Evolutionary conservation across 2,888 invertebrate genomes (phyloP).

Genomic region (Scaptomyza polygonia): DNA sequence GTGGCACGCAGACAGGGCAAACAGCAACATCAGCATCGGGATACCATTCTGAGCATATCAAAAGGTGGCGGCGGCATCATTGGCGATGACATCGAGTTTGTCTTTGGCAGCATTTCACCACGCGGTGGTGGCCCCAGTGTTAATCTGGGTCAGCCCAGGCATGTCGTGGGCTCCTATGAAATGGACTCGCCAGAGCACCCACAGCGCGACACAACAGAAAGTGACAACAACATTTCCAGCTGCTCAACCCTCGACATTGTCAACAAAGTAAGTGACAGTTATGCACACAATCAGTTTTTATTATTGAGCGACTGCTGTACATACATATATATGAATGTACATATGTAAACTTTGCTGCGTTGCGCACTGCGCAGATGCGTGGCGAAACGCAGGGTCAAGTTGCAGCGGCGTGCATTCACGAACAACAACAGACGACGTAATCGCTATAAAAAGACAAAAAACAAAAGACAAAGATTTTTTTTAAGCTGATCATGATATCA

Average conservation of each 20-base stretch:
- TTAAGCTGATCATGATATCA: conserved; percentile 68
- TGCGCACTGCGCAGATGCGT: conserved; percentile 75
- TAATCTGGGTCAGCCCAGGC: conserved; percentile 38
- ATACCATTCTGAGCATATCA: conserved; percentile 38
- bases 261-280: conserved; percentile 80
- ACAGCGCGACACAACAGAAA: conserved; percentile 82
- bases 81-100: conserved; percentile 70
- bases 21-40: conserved; percentile 41
- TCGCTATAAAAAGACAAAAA: conserved; percentile 40
- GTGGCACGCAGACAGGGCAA: conserved; percentile 56
- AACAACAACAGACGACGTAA: conserved; percentile 68
- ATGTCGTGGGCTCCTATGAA: conserved; percentile 51
- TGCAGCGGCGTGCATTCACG: conserved; percentile 50
- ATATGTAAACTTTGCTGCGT: conserved; percentile 26
- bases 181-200: conserved; percentile 78
- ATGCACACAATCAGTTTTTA: not conserved
- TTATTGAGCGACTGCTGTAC: not conserved
- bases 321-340: not conserved
- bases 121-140: conserved; percentile 58
- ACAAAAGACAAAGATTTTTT: conserved; percentile 9
- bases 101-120: conserved; percentile 82
- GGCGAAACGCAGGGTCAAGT: conserved; percentile 55
- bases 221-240: conserved; percentile 84
- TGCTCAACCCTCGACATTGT: conserved; percentile 84
- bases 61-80: conserved; percentile 46